These are phyloP conservation scores for Aleiodes testaceus DNA, from an alignment of 2,888 invertebrate species.

Conservation along the genomic window DNA sequence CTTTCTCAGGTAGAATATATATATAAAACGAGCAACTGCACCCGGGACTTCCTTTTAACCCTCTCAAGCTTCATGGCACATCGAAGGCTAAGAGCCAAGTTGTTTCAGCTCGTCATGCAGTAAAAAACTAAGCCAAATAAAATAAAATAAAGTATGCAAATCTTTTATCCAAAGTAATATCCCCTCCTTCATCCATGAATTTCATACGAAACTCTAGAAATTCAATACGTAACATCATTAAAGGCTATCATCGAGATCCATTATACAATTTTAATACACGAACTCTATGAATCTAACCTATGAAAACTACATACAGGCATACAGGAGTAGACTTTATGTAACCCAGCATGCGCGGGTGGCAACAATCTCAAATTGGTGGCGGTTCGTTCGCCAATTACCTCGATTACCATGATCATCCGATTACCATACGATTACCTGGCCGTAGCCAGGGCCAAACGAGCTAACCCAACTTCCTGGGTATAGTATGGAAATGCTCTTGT, in stretches of 20 bases:
- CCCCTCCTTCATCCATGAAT: not conserved
- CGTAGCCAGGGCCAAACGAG: conserved; percentile 23
- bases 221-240: not conserved
- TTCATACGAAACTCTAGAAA: not conserved
- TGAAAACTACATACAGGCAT: not conserved
- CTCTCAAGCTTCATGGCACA: conserved; percentile 44
- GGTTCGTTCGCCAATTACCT: conserved; percentile 52
- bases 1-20: conserved; percentile 25
- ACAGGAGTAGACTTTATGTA: not conserved
- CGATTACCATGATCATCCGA: conserved; percentile 60
- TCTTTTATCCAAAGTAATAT: not conserved
- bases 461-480: not conserved
- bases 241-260: not conserved
- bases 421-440: conserved; percentile 60
- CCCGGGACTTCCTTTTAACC: conserved; percentile 49
- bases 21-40: conserved; percentile 8
- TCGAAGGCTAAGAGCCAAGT: conserved; percentile 53
- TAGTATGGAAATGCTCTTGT: conserved; percentile 20
- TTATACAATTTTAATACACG: conserved; percentile 9
- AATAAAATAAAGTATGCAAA: not conserved
- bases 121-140: not conserved
- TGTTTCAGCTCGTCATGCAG: conserved; percentile 40
- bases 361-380: conserved; percentile 32
- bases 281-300: not conserved
- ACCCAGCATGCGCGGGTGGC: conserved; percentile 1